phyloP scores from a whole-genome alignment of 2,888 invertebrate genomes.

The Clepsis dumicolana region DNA sequence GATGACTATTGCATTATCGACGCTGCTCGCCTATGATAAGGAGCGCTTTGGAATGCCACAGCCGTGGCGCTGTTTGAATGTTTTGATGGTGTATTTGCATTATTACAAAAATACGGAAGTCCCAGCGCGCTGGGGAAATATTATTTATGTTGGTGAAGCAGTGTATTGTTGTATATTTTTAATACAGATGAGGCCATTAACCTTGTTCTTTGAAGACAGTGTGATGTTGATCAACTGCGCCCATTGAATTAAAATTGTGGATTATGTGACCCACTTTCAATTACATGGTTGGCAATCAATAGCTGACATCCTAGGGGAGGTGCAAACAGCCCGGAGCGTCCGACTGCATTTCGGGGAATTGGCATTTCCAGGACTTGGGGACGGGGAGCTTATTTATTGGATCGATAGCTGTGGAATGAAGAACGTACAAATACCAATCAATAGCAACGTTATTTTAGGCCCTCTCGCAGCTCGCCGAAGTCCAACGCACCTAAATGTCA shows the following conservation, averaged over 20 bases:
- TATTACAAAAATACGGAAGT: slow-evolving; percentile 44
- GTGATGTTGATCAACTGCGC: slow-evolving; percentile 10
- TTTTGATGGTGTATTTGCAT: slow-evolving; percentile 43
- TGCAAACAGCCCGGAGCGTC: neutral
- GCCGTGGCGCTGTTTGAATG: slow-evolving; percentile 35
- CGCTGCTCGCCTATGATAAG: slow-evolving; percentile 56
- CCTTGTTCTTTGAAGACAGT: slow-evolving; percentile 21
- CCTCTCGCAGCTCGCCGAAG: neutral
- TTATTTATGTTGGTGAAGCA: slow-evolving; percentile 29
- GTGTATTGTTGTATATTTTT: slow-evolving; percentile 24
- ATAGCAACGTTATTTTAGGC: neutral
- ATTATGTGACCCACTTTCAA: slow-evolving; percentile 33
- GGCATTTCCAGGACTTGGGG: neutral
- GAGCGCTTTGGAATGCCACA: slow-evolving; percentile 52
- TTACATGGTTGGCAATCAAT: slow-evolving; percentile 16
- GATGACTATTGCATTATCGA: slow-evolving; percentile 53
- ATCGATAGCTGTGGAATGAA: slow-evolving; percentile 25
- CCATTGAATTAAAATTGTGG: slow-evolving; percentile 5
- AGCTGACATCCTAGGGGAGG: slow-evolving; percentile 22
- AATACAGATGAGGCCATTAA: slow-evolving; percentile 23
- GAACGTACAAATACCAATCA: neutral
- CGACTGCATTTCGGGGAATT: slow-evolving; percentile 21
- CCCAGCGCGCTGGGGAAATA: slow-evolving; percentile 14
- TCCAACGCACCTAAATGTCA: neutral
- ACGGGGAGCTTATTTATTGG: neutral